phyloP scores from a whole-genome alignment of 1,140 invertebrate species.

The Aethina tumida region DNA sequence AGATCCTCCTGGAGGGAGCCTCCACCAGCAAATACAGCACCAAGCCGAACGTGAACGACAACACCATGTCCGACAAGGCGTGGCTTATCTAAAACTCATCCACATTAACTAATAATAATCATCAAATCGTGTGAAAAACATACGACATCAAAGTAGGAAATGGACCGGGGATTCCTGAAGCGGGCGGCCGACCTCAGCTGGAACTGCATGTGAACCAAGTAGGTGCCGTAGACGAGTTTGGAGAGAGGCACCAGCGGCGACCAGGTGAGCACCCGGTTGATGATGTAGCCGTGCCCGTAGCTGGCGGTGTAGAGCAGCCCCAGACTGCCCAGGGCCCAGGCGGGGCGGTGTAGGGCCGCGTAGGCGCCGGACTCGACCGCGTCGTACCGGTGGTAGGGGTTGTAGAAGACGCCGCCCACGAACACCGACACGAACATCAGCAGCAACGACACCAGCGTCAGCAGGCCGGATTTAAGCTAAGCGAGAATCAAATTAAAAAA shows the following conservation, averaged over 20 bases:
- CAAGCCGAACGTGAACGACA: conserved; percentile 34
- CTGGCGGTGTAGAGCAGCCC: conserved; percentile 40
- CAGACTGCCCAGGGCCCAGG: conserved; percentile 43
- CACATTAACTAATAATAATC: conserved; percentile 11
- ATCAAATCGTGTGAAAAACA: conserved; percentile 19
- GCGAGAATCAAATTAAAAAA: conserved; percentile 10
- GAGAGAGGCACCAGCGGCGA: conserved; percentile 55
- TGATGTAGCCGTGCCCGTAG: conserved; percentile 28
- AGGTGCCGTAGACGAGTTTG: conserved; percentile 56
- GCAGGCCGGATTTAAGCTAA: conserved; percentile 35
- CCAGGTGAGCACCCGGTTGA: conserved; percentile 40
- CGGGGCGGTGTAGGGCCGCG: conserved; percentile 44
- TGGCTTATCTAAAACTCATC: conserved; percentile 23
- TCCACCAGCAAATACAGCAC: conserved; percentile 39
- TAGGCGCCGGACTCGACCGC: conserved; percentile 43
- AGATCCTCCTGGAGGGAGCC: conserved; percentile 40
- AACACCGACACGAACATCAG: conserved; percentile 35
- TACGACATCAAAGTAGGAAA: conserved; percentile 32
- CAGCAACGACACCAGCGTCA: conserved; percentile 26
- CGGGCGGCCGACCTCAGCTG: conserved; percentile 39
- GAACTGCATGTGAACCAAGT: conserved; percentile 47
- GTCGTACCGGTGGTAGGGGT: conserved; percentile 38
- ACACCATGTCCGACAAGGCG: conserved; percentile 33
- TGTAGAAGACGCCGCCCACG: conserved; percentile 35
- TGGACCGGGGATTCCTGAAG: conserved; percentile 37